Evolutionary conservation across 2,888 invertebrate genomes (phyloP), one percentile per base, ranked within the genome.

Genomic region (Meloe dianella): DNA sequence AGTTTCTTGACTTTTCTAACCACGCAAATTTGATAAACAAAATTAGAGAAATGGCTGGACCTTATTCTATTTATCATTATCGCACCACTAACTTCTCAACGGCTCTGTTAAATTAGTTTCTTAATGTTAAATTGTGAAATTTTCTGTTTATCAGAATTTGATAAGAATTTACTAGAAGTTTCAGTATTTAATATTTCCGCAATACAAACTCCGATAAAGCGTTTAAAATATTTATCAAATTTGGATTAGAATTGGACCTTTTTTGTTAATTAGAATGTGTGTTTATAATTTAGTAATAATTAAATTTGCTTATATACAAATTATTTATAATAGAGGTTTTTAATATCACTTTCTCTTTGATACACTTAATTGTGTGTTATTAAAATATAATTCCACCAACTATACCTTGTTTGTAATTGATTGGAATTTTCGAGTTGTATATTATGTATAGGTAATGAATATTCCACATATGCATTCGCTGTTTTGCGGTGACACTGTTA

Each of bases 131-230:
- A n/a, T n/a, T n/a, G 71, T 22, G 14, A 51, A 69, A 73, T 73
- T 73, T 74, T 75, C 73, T 67, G 72, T 74, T 69, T 74, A 75
- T 75, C 75, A 76, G 70, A 70, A 73, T 75, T 77, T 76, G 78
- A 79, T 80, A 79, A 79, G 78, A 72, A 79, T 78, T 79, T 77
- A 75, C 78, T 78, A 77, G 75, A 79, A 80, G 76, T 80, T 80
- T 78, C 72, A 75, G 74, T 78, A 78, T 80, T 78, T 79, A 78
- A 73, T 63, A 73, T 74, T 79, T 79, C 80, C 79, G 75, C 69
- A 72, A 66, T 68, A 71, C 65, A 76, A 73, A 77, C 74, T 71
- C 71, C 71, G 8, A 74, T 67, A 71, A 71, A 71, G 67, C 74
- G 72, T 72, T 73, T 74, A 72, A 72, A 72, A 74, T 74, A 68